phyloP scores from a whole-genome alignment of 2,113 vertebrate genomes.

The Solea solea region DNA sequence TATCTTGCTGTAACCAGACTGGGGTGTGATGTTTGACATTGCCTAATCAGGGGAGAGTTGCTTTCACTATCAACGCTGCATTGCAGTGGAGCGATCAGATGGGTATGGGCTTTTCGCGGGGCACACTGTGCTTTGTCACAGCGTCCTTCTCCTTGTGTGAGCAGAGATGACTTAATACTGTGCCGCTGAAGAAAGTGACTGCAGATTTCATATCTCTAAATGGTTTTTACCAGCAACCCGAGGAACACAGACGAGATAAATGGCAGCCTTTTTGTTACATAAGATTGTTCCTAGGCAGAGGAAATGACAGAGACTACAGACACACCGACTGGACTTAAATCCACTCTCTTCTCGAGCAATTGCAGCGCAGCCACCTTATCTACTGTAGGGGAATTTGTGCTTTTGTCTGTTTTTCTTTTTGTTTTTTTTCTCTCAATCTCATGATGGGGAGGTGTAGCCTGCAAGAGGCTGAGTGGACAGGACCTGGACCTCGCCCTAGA shows the following conservation, averaged over 20 bases:
- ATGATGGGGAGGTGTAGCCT: conserved; percentile 16
- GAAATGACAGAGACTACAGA: conserved; percentile 45
- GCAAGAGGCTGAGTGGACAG: conserved; percentile 40
- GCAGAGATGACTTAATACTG: conserved; percentile 48
- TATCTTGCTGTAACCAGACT: conserved; percentile 24
- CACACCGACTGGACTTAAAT: conserved; percentile 44
- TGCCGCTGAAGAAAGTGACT: conserved; percentile 41
- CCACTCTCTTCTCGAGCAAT: conserved; percentile 36
- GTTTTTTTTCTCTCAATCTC: conserved; percentile 3
- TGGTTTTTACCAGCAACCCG: conserved; percentile 39
- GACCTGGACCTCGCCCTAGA: conserved; percentile 6
- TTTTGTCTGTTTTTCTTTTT: conserved; percentile 43
- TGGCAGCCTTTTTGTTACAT: conserved; percentile 48
- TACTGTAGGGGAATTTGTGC: conserved; percentile 24
- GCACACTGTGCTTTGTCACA: conserved; percentile 28
- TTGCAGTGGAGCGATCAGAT: conserved; percentile 64
- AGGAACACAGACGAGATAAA: conserved; percentile 33
- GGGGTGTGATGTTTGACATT: conserved; percentile 26
- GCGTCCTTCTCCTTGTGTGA: conserved; percentile 31
- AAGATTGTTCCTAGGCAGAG: conserved; percentile 42
- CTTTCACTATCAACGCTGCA: conserved; percentile 59
- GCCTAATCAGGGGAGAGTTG: conserved; percentile 47
- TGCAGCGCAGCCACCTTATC: conserved; percentile 36
- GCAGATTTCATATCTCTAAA: conserved; percentile 61
- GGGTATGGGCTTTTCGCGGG: conserved; percentile 21